Conservation (phyloP, 2,888 invertebrate genomes). For the Drosophila gaucha region DNA sequence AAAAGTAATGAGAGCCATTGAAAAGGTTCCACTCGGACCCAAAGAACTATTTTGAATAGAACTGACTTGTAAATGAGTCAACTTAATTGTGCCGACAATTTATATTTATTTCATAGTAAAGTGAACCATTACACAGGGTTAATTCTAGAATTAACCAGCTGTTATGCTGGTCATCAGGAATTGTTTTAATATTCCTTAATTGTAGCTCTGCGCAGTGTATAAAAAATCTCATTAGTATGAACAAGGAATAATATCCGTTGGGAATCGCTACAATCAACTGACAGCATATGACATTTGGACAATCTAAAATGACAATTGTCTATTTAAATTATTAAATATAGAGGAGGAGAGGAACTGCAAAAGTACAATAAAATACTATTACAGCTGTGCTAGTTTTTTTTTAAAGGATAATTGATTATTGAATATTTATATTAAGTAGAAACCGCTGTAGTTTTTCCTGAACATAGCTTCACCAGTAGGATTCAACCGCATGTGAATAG, state of each 20-base stretch:
- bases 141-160: conserved; percentile 21
- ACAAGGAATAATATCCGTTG: conserved; percentile 21
- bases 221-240: conserved; percentile 33
- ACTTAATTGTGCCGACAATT: conserved; percentile 47
- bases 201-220: conserved; percentile 4
- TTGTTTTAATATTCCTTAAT: conserved; percentile 23
- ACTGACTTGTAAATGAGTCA: conserved; percentile 42
- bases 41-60: conserved; percentile 31
- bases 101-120: conserved; percentile 37
- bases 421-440: conserved; percentile 4
- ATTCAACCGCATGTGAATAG: neutral
- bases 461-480: neutral
- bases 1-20: conserved; percentile 54
- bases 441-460: neutral
- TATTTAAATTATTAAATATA: conserved; percentile 7
- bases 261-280: conserved; percentile 12
- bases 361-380: conserved; percentile 1
- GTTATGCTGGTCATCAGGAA: conserved; percentile 26
- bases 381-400: neutral
- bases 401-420: conserved; percentile 6
- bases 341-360: neutral
- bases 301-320: neutral
- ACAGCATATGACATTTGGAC: conserved; percentile 1
- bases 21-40: conserved; percentile 11
- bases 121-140: conserved; percentile 23